Base-by-base conservation (phyloP, 1,140 invertebrate genomes). In the Cyrtorhinus lividipennis region DNA sequence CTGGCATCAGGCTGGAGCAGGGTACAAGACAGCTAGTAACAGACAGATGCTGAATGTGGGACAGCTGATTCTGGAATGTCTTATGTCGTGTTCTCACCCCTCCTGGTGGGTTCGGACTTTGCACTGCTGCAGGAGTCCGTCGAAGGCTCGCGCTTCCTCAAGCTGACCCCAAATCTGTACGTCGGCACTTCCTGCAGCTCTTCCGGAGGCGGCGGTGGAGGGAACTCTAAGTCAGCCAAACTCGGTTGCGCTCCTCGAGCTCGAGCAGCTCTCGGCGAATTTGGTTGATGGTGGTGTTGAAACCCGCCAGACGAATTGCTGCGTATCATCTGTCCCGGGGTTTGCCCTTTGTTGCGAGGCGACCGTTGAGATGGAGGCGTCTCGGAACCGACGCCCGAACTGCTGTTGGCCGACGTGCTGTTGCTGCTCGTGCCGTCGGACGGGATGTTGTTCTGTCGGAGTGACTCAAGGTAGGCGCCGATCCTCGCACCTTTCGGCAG, bases 401-500 rank as follows among this genome's bases (percentile, higher is more conserved):
- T 68, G 69, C 62, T 63, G 68, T 63, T 56, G 18, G 62, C 22
- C 18, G 61, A 48, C 2, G 26, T 25, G 38, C 27, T 26, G 25
- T 59, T 87, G 48, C 48, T 53, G 48, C 24, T 8, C 67, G 57
- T 68, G 69, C 62, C 63, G 68, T 63, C 62, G 12, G 62, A 44
- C 18, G 61, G 46, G 3, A 56, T 25, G 38, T 59, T 26, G 25
- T 59, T 87, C 68, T 89, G 86, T 30, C 88, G 79, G 63, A 97
- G 74, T 0, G 92, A 96, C 70, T 96, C 93, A 15, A 98, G 75
- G 73, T 94, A 98, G 0, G 93, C 93, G 12, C 93, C 93, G 67
- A 97, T 97, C 27, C 94, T 80, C 13, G 92, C 90, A 56, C 90
- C 92, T 76, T 98, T 99, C 0, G 95, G 95, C 63, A 94, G 72